These are phyloP conservation scores for Thymelicus sylvestris DNA, from an alignment of 2,888 invertebrate genomes.

Conservation along the genomic window DNA sequence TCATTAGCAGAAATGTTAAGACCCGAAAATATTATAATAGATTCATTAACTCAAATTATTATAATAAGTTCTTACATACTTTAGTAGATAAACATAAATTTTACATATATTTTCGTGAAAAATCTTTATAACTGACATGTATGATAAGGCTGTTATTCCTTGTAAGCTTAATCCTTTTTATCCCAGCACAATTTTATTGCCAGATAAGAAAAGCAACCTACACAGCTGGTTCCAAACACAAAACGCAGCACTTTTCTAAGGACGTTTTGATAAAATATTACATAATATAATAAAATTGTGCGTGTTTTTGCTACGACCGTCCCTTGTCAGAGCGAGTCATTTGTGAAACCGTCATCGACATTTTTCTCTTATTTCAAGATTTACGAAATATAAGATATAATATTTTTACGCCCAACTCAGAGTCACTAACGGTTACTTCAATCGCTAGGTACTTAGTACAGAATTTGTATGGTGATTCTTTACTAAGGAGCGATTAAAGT, in stretches of 20 bases:
- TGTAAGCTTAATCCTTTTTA: not conserved
- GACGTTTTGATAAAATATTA: conserved; percentile 28
- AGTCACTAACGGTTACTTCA: no score
- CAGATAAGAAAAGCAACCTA: conserved; percentile 18
- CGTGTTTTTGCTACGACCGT: conserved; percentile 26
- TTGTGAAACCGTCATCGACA: conserved; percentile 35
- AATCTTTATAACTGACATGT: not conserved
- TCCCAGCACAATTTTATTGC: conserved; percentile 14
- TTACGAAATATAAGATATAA: conserved; percentile 15
- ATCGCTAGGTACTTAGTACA: no score
- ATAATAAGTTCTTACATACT: no score
- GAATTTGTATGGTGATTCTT: no score
- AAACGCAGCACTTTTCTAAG: conserved; percentile 24
- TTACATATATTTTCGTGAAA: not conserved
- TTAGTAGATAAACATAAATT: no score
- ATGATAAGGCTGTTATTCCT: not conserved
- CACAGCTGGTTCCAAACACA: conserved; percentile 14
- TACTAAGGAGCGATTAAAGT: no score
- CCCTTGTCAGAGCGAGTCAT: conserved; percentile 30
- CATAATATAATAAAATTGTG: conserved; percentile 35
- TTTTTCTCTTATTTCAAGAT: conserved; percentile 27
- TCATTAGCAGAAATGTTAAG: no score
- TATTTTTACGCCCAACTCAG: no score
- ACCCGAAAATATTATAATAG: no score
- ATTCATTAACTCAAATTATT: no score